phyloP scores from a whole-genome alignment of 2,797 vertebrate species.

The Hoplostethus atlanticus region DNA sequence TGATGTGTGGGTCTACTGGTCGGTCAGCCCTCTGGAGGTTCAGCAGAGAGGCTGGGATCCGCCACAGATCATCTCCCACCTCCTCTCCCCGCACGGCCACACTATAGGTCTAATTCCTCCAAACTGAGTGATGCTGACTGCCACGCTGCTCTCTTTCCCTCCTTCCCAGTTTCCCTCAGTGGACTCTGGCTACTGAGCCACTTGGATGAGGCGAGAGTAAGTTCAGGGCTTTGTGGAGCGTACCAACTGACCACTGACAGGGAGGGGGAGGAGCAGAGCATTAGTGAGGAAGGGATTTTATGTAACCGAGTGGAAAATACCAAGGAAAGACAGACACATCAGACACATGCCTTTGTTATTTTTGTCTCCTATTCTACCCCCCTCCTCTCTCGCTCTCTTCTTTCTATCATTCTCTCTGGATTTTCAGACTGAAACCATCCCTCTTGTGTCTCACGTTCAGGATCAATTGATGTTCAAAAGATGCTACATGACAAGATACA shows the following conservation, averaged over 20 bases:
- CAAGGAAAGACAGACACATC: conserved; percentile 66
- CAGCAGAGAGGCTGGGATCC: conserved; percentile 35
- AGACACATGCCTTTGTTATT: conserved; percentile 64
- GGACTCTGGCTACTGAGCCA: conserved; percentile 44
- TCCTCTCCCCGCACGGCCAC: conserved; percentile 22
- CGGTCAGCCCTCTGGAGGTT: conserved; percentile 46
- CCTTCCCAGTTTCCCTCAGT: conserved; percentile 32
- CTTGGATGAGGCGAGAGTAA: conserved; percentile 63
- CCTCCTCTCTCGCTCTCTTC: not conserved
- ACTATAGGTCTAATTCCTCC: conserved; percentile 8
- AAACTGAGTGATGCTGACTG: conserved; percentile 34
- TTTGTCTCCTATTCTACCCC: conserved; percentile 42
- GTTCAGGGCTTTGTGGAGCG: conserved; percentile 69
- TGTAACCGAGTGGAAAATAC: conserved; percentile 74
- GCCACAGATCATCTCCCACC: conserved; percentile 63
- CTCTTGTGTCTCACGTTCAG: conserved; percentile 31
- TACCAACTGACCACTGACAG: conserved; percentile 71
- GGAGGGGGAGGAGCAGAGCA: conserved; percentile 65
- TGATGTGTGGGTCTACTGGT: conserved; percentile 16
- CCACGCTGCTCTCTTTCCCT: conserved; percentile 10
- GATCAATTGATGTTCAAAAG: conserved; percentile 22
- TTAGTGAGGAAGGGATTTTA: conserved; percentile 61
- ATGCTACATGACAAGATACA: not conserved
- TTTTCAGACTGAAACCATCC: conserved; percentile 7
- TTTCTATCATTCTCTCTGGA: not conserved